These are phyloP conservation scores for Ailurus styani DNA, from an alignment of 2,113 vertebrate species.

Conservation along the genomic window DNA sequence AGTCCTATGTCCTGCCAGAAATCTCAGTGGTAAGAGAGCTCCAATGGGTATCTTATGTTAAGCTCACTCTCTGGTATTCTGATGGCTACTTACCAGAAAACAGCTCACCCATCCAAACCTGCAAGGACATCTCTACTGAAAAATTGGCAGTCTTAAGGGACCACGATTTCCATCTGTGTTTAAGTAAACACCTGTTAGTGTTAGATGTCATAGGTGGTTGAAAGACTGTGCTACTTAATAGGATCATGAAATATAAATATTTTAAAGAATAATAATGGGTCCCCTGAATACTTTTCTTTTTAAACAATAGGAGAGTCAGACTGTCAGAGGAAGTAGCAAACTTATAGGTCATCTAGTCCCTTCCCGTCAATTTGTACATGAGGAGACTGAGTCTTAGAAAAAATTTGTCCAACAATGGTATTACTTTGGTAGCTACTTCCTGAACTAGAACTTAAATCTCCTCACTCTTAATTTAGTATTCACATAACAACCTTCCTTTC, in stretches of 20 bases:
- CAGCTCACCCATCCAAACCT: conserved; percentile 33
- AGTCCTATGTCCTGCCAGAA: conserved; percentile 16
- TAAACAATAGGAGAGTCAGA: neutral
- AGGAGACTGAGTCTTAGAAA: neutral
- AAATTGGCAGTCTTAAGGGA: conserved; percentile 11
- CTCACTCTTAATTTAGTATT: neutral
- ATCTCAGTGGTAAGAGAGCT: neutral
- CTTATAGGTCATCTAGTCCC: neutral
- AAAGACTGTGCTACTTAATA: neutral
- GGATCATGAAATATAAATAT: neutral
- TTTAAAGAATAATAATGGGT: neutral
- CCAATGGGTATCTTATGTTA: neutral
- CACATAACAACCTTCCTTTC: neutral
- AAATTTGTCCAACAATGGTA: neutral
- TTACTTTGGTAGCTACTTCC: neutral
- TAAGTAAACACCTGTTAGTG: conserved; percentile 22
- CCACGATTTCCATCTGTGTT: conserved; percentile 36
- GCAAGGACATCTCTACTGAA: conserved; percentile 28
- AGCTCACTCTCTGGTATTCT: conserved; percentile 5
- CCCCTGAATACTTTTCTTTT: neutral
- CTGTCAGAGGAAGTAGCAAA: neutral
- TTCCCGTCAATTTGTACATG: neutral
- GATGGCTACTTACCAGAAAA: conserved; percentile 52
- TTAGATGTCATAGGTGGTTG: conserved; percentile 19
- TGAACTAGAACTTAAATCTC: neutral